Evolutionary conservation across 1,140 invertebrate genomes (phyloP), one percentile per base, ranked within the genome.

Genomic region (Solen grandis): DNA sequence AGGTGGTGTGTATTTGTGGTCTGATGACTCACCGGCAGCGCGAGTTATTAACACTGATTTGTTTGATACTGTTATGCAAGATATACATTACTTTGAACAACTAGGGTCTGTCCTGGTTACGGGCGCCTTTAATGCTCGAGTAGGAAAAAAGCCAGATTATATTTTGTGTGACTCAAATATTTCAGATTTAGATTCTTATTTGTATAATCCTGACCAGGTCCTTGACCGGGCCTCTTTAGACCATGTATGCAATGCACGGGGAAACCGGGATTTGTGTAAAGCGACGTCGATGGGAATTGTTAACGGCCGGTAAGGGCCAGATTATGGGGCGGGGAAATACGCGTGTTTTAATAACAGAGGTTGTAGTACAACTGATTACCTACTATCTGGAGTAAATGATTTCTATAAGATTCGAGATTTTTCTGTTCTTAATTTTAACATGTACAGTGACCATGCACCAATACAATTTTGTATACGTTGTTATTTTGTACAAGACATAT

Each of bases 81-180:
- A 72, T 35, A 72, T 72, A 46, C 13, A 31, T 41, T 5, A 50
- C 16, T 72, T 27, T 55, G 4, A 46, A 3, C 41, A 8, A 10
- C 41, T 46, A 10, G 46, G 25, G 5, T 8, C 8, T 36, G 55
- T 74, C 13, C 19, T 13, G 5, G 2, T 60, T 13, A 16, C 22
- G 8, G 69, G 69, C 46, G 69, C 54, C 55, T 72, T 54, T n/a
- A 72, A 72, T 55, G 22, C 35, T 50, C 16, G 69, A 55, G 31
- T 33, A 31, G 69, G 46, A 5, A 13, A 13, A 31, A 72, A 57
- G 55, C 5, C 14, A 10, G 69, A 54, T 55, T 72, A 10, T 72
- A 54, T 72, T 27, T 25, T 16, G 5, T 31, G n/a, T 33, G 69
- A 72, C 29, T 5, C 5, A 5, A 55, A 25, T 31, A 46, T 10